Evolutionary conservation across 1,140 invertebrate genomes (phyloP), one percentile per base, ranked within the genome.

Genomic region (Saccostrea glomerata): DNA sequence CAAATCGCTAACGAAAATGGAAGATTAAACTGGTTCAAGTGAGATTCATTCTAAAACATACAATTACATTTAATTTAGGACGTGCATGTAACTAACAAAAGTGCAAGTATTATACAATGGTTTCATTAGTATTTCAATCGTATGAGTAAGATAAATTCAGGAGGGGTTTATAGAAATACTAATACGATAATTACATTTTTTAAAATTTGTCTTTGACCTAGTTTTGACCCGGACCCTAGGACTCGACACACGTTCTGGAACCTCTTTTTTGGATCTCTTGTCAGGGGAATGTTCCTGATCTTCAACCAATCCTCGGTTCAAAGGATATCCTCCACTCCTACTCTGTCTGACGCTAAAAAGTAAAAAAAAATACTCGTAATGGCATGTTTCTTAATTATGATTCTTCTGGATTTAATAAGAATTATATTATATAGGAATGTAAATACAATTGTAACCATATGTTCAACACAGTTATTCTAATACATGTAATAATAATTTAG

Each of bases 281-380:
- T 98, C 89, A 98, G 98, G 84, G 98, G 98, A 97, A 95, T 98
- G 2, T 97, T 97, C 12, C 96, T 98, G 93, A 98, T 97, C 91
- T 97, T 98, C 63, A 99, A 98, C 95, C 98, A 99, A 94, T 97
- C 98, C 0, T 98, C 98, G 36, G 97, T 99, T n/a, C 98, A 99
- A 94, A 97, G 98, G 93, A 98, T 98, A 93, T 96, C 98, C 55
- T 97, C 97, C 97, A 91, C 97, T 54, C 96, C 97, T 0, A 97
- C 96, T 13, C 92, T 97, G 2, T 95, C 94, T 86, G 95, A 96
- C 83, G 97, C 97, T 2, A 96, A 95, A 95, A 96, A 94, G 97
- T 97, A 66, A 94, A 47, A 47, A 47, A 6, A 47, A 47, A 47
- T 5, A 7, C 6, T 47, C 6, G 47, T 36, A 1, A 36, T 36